Conservation (phyloP, 2,113 vertebrate species). For the Fulica atra region DNA sequence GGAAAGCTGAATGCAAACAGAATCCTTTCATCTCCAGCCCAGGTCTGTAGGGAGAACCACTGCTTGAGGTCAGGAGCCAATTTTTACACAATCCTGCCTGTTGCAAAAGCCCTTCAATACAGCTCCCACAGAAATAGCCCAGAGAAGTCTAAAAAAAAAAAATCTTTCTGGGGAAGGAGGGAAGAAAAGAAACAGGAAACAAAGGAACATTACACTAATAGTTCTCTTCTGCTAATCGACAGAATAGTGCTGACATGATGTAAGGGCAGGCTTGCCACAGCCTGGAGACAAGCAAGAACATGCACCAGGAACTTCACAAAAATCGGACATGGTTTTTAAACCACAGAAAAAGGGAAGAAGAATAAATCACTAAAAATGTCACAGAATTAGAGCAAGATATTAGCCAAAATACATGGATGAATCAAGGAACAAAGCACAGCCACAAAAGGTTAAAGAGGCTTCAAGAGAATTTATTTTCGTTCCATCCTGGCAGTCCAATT, state of each 20-base stretch:
- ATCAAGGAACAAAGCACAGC: neutral
- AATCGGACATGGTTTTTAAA: neutral
- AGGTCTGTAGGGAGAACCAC: neutral
- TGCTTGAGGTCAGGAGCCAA: neutral
- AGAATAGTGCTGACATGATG: neutral
- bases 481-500: neutral
- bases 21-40: neutral
- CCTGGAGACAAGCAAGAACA: neutral
- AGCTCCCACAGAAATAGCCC: neutral
- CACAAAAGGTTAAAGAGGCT: neutral
- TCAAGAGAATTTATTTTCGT: neutral
- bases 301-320: neutral
- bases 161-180: neutral
- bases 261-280: conserved; percentile 14
- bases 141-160: neutral
- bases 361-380: conserved; percentile 32
- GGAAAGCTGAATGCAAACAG: neutral
- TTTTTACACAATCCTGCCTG: neutral
- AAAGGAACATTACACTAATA: neutral
- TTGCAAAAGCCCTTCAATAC: neutral
- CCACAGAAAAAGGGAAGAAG: conserved; percentile 11
- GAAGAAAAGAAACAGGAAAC: conserved; percentile 1
- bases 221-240: neutral
- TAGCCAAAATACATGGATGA: neutral
- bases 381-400: neutral